Evolutionary conservation across 2,797 vertebrate species (phyloP), one percentile per base, ranked within the genome.

Genomic region (Sparidentex hasta): DNA sequence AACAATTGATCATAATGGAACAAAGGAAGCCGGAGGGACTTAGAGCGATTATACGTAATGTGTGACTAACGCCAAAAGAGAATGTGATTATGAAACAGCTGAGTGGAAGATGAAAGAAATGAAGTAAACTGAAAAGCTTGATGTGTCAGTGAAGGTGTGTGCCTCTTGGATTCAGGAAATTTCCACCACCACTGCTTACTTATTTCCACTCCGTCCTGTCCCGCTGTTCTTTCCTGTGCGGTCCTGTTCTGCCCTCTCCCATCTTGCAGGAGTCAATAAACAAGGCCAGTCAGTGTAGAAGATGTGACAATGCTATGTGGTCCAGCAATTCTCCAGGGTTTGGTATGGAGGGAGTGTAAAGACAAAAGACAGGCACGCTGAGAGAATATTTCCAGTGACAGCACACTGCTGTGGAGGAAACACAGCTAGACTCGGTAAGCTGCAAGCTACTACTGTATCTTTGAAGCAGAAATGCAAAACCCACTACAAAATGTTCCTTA

Each of bases 1-100:
- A 91, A 88, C 85, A 87, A 91, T 86, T 88, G 87, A 90, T 92
- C 87, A 86, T 67, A 74, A 81, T 52, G 68, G 70, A 88, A 85
- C 77, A 84, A 90, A 90, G 82, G 48, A 44, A 52, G n/a, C 44
- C 2, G 50, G 57, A 85, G 63, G 52, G 57, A 67, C 52, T 25
- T 21, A 12, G 57, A 75, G 41, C 18, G 61, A 88, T 89, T 86
- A 75, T 57, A 57, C 5, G 4, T 80, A 77, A 81, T 67, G 76
- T 77, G 66, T 64, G 48, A 27, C 56, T 74, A 58, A 83, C 70
- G 54, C 46, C 71, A 81, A 72, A 84, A 72, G 48, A 83, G 43
- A 82, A 76, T 67, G 46, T 56, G 63, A 74, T 85, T 71, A 78
- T 68, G 71, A 80, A 81, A 79, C 76, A 79, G 66, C 58, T 70